Percentiles rank a stretch among this genome's conserved stretches.
Conservation (phyloP, 2,888 invertebrate genomes). For the Ctenicera cuprea region DNA sequence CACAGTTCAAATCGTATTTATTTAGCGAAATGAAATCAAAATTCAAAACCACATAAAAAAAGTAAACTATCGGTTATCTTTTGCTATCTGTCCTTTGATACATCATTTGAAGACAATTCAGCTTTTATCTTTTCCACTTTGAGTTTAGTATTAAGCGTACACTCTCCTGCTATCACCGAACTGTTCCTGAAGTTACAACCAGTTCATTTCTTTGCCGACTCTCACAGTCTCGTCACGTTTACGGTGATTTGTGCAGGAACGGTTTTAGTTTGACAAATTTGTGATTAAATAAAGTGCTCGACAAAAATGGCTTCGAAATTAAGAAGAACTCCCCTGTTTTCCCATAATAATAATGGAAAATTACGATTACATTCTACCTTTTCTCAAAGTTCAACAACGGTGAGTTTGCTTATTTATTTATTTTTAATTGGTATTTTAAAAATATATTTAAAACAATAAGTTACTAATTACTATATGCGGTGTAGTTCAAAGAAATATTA, state of each 20-base stretch:
- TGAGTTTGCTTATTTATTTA: constrained; percentile 14
- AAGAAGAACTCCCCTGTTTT: constrained; percentile 69
- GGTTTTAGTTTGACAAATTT: constrained; percentile 10
- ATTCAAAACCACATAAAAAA: not conserved
- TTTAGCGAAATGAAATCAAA: too few relatives aligned
- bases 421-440: too few relatives aligned
- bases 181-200: not conserved
- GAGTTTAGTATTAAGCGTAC: not conserved
- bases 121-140: constrained; percentile 27
- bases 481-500: too few relatives aligned
- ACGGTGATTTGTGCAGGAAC: constrained; percentile 24
- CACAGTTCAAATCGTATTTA: too few relatives aligned
- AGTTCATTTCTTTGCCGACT: constrained; percentile 24
- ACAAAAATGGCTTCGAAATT: constrained; percentile 71
- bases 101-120: not conserved
- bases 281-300: constrained; percentile 3
- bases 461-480: not conserved
- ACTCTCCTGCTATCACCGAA: constrained; percentile 27
- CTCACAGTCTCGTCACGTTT: constrained; percentile 23
- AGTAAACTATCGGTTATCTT: not conserved
- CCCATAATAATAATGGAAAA: constrained; percentile 32
- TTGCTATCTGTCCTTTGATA: not conserved
- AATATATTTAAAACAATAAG: too few relatives aligned
- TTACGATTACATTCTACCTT: constrained; percentile 29
- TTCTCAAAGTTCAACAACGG: constrained; percentile 15